Evolutionary conservation across 2,113 vertebrate genomes (phyloP).

Genomic region (Poicephalus meyeri): DNA sequence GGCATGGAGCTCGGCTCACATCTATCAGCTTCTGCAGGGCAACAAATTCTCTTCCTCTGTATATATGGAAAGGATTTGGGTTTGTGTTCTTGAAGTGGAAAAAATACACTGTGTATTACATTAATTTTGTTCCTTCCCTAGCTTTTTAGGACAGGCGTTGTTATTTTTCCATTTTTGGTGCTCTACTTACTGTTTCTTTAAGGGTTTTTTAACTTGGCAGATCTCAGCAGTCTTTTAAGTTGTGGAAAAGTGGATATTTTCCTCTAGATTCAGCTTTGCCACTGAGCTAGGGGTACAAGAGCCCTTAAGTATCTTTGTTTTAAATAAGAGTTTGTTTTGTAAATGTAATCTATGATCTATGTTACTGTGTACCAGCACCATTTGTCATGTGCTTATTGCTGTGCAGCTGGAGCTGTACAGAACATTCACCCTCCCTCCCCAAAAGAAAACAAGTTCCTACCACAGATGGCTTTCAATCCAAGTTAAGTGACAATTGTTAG

Average conservation of each 20-base stretch:
- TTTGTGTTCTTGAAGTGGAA: neutral
- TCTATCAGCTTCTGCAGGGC: neutral
- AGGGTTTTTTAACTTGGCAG: neutral
- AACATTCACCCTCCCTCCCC: neutral
- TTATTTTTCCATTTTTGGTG: neutral
- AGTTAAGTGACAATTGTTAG: neutral
- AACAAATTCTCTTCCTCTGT: neutral
- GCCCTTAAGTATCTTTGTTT: conserved; percentile 2
- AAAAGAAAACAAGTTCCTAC: neutral
- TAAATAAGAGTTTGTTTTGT: neutral
- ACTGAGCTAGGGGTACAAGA: neutral
- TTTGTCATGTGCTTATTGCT: neutral
- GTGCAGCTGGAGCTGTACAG: neutral
- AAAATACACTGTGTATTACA: neutral
- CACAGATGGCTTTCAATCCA: neutral
- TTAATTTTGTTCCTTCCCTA: neutral
- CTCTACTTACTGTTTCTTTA: neutral
- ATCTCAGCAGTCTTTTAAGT: neutral
- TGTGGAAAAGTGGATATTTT: neutral
- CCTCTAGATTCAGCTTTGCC: neutral
- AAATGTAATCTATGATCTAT: neutral
- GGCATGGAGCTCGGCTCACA: neutral
- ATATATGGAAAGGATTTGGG: neutral
- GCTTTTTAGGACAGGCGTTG: neutral
- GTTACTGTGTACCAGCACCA: neutral